These are phyloP conservation scores for Apodemia mormo DNA, from an alignment of 2,888 invertebrate genomes.

Conservation along the genomic window DNA sequence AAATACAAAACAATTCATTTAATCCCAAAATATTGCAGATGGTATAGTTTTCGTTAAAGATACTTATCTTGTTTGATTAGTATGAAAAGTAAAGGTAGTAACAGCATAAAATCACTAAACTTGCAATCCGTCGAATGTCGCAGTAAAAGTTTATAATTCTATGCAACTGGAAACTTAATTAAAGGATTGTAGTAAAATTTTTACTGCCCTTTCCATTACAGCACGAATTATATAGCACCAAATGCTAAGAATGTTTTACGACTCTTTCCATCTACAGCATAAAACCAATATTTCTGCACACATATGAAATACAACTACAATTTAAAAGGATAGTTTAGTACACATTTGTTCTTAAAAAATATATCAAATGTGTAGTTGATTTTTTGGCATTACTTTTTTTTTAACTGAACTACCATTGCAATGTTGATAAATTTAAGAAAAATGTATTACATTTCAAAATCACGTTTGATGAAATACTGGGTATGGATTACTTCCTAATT, in stretches of 20 bases:
- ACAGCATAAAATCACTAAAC: conserved; percentile 3
- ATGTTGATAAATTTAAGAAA: no score
- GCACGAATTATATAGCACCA: conserved; percentile 1
- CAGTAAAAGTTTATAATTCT: conserved; percentile 7
- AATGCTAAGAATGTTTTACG: conserved; percentile 21
- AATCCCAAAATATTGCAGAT: no score
- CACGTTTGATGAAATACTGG: no score
- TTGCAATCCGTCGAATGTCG: conserved; percentile 7
- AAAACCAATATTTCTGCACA: conserved; percentile 70
- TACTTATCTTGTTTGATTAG: no score
- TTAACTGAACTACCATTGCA: no score
- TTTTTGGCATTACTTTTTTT: no score
- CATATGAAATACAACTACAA: conserved; percentile 79
- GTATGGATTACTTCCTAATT: no score
- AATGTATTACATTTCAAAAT: no score
- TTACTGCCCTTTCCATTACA: conserved; percentile 7
- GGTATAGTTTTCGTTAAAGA: no score
- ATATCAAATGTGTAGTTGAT: no score
- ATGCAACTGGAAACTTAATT: conserved; percentile 14
- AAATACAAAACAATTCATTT: no score
- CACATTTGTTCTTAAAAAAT: not conserved
- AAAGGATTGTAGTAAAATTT: conserved; percentile 16
- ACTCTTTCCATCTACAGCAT: conserved; percentile 40
- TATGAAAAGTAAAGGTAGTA: not conserved
- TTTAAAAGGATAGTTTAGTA: conserved; percentile 35